Evolutionary conservation across 1,140 invertebrate species (phyloP), one percentile per base, ranked within the genome.

Genomic region (Ceratina calcarata): DNA sequence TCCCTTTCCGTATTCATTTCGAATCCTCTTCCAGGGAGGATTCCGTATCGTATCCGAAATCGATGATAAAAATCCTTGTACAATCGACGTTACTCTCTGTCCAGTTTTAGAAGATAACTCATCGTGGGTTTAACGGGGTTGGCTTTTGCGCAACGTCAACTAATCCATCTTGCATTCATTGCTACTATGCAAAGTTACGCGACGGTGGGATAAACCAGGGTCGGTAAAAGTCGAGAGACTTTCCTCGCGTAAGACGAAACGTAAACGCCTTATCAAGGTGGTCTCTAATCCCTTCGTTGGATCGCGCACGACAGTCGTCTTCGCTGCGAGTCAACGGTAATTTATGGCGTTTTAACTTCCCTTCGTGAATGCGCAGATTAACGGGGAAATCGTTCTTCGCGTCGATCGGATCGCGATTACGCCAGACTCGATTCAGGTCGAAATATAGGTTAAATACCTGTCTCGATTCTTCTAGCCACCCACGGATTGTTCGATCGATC

Each of bases 311-410:
- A 58, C 77, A 73, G 18, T 53, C 22, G 10, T 66, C 2, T 37
- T 62, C 73, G 55, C 66, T 62, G 70, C n/a, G 32, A 37, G 32
- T 22, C 37, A 20, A 24, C 32, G 66, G 70, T 79, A 79, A 74
- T 74, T 79, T 79, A 79, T 74, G 77, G 77, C 70, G 37, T 66
- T 79, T 79, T 79, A 74, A 79, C 70, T 74, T 79, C 62, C 69
- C 62, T 8, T n/a, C 12, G 10, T 20, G 27, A 6, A 45, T 45
- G 32, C 32, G 37, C 77, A 74, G 77, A 79, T 79, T 79, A 61
- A 61, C 24, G 60, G 66, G 32, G 77, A 60, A 79, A 79, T 45
- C 37, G 73, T 74, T 68, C 61, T 58, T 18, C 69, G 51, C 65
- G 77, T 57, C 69, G 69, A 73, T 78, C 61, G 69, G n/a, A 13